Evolutionary conservation across 2,888 invertebrate genomes (phyloP).

Genomic region (Eupsilia transversa): DNA sequence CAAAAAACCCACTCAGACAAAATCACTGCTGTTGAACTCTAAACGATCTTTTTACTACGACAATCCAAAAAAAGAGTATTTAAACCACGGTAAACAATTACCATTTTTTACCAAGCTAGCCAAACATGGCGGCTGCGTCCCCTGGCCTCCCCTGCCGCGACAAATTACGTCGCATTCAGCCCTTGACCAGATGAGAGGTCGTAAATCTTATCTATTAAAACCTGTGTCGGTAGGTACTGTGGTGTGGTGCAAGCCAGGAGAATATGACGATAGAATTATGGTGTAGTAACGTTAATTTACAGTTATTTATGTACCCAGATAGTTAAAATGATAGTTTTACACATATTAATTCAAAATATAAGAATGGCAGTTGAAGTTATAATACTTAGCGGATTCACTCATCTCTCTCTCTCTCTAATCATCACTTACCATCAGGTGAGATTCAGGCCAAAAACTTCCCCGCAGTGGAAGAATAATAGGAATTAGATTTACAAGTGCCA

Average conservation of each 20-base stretch:
- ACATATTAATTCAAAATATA: no score
- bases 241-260: slow-evolving; percentile 51
- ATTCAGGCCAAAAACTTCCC: no score
- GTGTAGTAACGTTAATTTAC: background rate
- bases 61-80: slow-evolving; percentile 61
- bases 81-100: slow-evolving; percentile 64
- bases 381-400: no score
- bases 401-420: no score
- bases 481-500: no score
- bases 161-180: slow-evolving; percentile 80
- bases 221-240: slow-evolving; percentile 68
- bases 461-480: no score
- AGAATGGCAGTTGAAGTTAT: no score
- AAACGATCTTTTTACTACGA: slow-evolving; percentile 37
- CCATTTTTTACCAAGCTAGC: slow-evolving; percentile 57
- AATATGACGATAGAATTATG: background rate
- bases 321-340: no score
- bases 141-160: slow-evolving; percentile 71
- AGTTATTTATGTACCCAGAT: no score
- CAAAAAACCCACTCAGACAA: slow-evolving; percentile 25
- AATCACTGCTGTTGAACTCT: slow-evolving; percentile 41
- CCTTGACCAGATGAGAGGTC: slow-evolving; percentile 86
- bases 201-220: slow-evolving; percentile 86
- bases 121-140: slow-evolving; percentile 67
- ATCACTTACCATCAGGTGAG: no score